phyloP scores from a whole-genome alignment of 1,140 invertebrate species.

The Hirudo medicinalis region DNA sequence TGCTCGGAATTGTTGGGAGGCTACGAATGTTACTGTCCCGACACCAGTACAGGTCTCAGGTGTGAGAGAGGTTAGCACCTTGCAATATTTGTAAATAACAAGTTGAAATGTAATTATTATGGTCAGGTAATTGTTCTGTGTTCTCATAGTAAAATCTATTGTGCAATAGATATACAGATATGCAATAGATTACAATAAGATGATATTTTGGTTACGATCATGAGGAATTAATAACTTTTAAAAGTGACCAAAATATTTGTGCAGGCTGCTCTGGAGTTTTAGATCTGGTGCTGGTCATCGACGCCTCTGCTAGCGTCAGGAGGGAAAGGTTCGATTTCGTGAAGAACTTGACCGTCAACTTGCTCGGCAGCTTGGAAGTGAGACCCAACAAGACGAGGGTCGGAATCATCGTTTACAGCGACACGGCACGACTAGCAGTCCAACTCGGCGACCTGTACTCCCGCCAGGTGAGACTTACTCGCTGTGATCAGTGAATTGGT shows the following conservation, averaged over 20 bases:
- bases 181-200: no score
- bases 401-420: constrained; percentile 10
- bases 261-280: constrained; percentile 17
- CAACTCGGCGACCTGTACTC: not conserved
- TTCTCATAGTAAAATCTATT: no score
- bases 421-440: not conserved
- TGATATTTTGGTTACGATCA: no score
- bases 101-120: not conserved
- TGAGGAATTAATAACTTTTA: no score
- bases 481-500: not conserved
- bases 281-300: constrained; percentile 22
- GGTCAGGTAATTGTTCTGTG: no score
- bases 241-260: not conserved
- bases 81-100: not conserved
- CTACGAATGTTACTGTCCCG: constrained; percentile 17
- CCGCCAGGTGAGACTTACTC: not conserved
- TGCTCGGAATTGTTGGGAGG: constrained; percentile 18
- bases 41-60: not conserved
- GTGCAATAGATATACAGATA: no score
- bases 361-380: constrained; percentile 18
- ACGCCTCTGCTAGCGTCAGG: constrained; percentile 19
- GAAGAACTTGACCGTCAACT: constrained; percentile 10
- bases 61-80: constrained; percentile 20
- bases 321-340: constrained; percentile 14
- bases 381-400: not conserved